phyloP scores from a whole-genome alignment of 2,797 vertebrate genomes.

The Pseudochaenichthys georgianus region DNA sequence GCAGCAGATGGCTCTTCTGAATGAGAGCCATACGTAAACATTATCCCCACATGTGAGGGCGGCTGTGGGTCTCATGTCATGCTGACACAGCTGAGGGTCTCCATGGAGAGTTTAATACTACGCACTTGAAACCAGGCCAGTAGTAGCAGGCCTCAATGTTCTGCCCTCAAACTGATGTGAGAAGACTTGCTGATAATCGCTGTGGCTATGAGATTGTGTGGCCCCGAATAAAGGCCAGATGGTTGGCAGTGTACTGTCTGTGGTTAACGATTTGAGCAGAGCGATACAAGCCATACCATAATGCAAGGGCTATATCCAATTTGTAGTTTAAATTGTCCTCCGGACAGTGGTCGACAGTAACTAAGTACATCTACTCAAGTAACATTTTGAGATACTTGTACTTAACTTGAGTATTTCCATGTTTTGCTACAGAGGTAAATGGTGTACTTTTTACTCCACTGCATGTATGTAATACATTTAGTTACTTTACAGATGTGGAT shows the following conservation, averaged over 20 bases:
- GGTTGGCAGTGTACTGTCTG: not conserved
- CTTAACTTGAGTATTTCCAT: too few species aligned
- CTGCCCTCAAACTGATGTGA: not conserved
- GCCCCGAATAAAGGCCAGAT: not conserved
- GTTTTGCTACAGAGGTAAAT: too few species aligned
- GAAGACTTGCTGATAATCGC: not conserved
- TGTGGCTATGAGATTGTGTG: not conserved
- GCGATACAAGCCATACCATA: not conserved
- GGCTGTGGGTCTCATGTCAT: conserved; percentile 25
- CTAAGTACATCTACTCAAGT: too few species aligned
- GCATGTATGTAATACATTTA: too few species aligned
- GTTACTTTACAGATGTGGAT: too few species aligned
- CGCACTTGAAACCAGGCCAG: not conserved
- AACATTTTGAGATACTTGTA: too few species aligned
- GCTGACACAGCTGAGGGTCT: conserved; percentile 34
- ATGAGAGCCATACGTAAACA: conserved; percentile 51
- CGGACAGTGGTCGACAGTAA: too few species aligned
- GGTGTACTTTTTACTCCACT: too few species aligned
- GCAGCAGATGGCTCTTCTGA: conserved; percentile 62
- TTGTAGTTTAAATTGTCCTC: not conserved
- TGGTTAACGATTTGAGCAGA: not conserved
- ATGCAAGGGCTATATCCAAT: not conserved
- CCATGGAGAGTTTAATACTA: conserved; percentile 1
- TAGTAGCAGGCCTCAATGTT: not conserved
- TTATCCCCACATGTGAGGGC: conserved; percentile 32